Base-by-base conservation (phyloP, 92 coral and sea anemone genomes). In the Siderastrea siderea region DNA sequence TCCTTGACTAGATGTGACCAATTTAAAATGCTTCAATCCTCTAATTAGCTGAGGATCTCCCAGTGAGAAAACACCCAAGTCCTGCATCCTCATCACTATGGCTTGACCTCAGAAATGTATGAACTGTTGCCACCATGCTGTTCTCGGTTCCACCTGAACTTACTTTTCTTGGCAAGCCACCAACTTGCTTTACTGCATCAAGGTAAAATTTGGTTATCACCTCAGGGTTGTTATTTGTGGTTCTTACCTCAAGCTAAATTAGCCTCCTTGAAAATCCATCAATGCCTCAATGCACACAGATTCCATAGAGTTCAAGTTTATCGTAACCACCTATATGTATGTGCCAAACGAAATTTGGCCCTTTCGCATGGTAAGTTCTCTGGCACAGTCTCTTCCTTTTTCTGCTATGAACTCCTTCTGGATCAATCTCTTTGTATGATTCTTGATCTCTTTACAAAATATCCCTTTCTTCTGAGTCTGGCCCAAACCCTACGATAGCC, bases 201-300 rank as follows among this genome's bases (percentile, higher is more conserved):
- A 91, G 67, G 57, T 86, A 91, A 66, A 80, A 91, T 50, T 75
- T 79, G 12, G 94, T 84, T 16, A 86, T 80, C 43, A 65, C 59
- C 43, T 68, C 77, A 7, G 94, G 94, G 60, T 91, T 80, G 64
- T 91, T 91, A 68, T 86, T 91, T n/a, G 88, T 86, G 60, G 78
- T 63, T 47, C 82, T 87, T n/a, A 86, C 71, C 83, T 91, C 84
- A 17, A 91, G 78, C 94, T 91, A 91, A 6, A 80, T 48, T 59
- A 91, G 82, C 66, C 84, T 71, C 64, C 88, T 1, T 8, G 91
- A 86, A 59, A 86, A 91, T n/a, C 94, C 94, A 66, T 91, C 88
- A 15, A 86, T 62, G 47, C 87, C 71, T 16, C 61, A 71, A 83
- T 83, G 87, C 71, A 83, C 79, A 51, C 87, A 54, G 55, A 83